Evolutionary conservation across 37 sponge, comb jelly and placozoan genomes (phyloP), one percentile per base, ranked within the genome.

Genomic region (Cladorhizidae sp.): DNA sequence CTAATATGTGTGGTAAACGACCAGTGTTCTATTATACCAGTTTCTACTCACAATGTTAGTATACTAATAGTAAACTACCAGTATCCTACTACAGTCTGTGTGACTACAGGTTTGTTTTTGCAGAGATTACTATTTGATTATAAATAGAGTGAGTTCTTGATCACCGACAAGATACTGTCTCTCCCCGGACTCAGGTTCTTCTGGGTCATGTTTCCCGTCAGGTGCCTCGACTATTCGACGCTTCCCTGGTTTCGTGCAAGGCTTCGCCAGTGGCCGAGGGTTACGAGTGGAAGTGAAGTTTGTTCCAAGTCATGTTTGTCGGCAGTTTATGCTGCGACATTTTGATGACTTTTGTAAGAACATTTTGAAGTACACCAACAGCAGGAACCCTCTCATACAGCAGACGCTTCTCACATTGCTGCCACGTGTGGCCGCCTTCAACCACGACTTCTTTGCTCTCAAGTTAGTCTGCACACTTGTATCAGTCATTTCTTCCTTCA

Each of bases 401-500:
- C 94, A 93, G 56, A 70, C 87, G 0, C 14, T 93, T 0, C 87
- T 90, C 39, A 58, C 59, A 0, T 52, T 93, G 21, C 86, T 96
- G 38, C 97, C 97, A 41, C 91, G 93, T 0, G 76, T 96, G 8
- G 93, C 97, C 37, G 88, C 91, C 39, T 89, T 96, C 39, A 82
- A 96, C 73, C 79, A 84, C 20, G 79, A 85, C 11, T 72, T 70
- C 41, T 93, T 93, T 85, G 86, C 85, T 38, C 65, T 78, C 64
- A 88, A 78, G 88, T 88, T 31, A 77, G 64, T 28, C 17, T 67
- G 51, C 20, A 12, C 8, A 45, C 9, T 12, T 45, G 9, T 45
- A 45, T 12, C 49, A 45, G 9, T n/a, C n/a, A 9, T 45, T 45
- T 45, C 8, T 45, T 12, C 49, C 49, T 12, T 12, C 9, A 9